Percentiles rank a stretch among this genome's conserved stretches.
These are phyloP conservation scores for Cheirogaleus major DNA, from an alignment of 2,797 vertebrate species.

Conservation along the genomic window DNA sequence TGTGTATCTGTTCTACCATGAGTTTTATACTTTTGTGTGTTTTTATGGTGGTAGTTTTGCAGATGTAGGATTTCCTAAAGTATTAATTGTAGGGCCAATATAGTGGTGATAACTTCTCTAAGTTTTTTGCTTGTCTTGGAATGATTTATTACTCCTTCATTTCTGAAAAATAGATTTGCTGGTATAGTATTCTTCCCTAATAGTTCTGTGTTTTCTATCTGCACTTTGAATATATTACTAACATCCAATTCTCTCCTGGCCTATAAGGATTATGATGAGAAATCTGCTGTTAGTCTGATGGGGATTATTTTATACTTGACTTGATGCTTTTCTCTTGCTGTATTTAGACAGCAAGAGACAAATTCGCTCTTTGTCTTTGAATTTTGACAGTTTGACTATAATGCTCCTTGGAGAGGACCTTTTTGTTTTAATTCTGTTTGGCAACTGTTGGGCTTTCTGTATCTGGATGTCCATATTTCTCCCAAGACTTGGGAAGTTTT, in stretches of 20 bases:
- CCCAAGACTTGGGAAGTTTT: neutral
- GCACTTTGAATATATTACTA: neutral
- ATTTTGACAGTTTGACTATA: neutral
- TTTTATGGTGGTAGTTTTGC: neutral
- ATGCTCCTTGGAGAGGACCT: no score
- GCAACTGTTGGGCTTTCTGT: neutral
- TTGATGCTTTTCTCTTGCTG: neutral
- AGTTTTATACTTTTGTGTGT: neutral
- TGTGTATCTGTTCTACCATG: neutral
- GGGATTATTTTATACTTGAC: neutral
- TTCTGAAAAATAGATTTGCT: neutral
- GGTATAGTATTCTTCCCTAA: neutral
- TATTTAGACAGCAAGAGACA: neutral
- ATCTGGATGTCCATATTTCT: neutral
- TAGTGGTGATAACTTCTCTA: neutral
- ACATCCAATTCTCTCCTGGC: neutral
- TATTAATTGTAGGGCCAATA: neutral
- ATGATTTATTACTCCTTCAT: neutral
- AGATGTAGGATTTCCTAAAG: neutral
- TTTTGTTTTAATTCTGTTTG: neutral
- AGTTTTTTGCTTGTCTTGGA: neutral
- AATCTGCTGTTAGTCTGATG: neutral
- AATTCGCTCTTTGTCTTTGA: neutral
- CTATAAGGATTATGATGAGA: neutral
- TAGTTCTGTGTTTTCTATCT: neutral